phyloP scores from a whole-genome alignment of 1,140 invertebrate species.

The Nasonia giraulti region DNA sequence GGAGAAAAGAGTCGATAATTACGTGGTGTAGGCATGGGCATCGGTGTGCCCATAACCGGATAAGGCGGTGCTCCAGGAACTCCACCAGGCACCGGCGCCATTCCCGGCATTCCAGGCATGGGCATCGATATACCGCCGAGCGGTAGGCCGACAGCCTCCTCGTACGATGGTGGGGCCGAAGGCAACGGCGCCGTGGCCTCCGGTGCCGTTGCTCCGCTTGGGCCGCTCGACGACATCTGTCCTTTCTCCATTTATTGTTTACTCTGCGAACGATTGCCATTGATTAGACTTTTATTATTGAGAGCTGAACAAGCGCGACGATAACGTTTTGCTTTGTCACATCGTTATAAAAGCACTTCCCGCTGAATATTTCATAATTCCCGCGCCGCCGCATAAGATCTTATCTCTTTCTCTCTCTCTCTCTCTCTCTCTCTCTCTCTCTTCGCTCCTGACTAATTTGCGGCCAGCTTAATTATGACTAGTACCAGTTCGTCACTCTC shows the following conservation, averaged over 20 bases:
- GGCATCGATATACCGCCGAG: constrained; percentile 49
- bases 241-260: constrained; percentile 39
- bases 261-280: not conserved
- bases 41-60: constrained; percentile 53
- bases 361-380: too few relatives aligned
- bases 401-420: not conserved
- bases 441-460: not conserved
- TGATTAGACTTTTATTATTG: not conserved
- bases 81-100: not conserved
- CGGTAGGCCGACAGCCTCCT: constrained; percentile 65
- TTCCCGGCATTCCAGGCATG: not conserved
- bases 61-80: constrained; percentile 55
- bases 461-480: too few relatives aligned
- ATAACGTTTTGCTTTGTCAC: too few relatives aligned
- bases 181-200: constrained; percentile 57
- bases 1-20: constrained; percentile 16
- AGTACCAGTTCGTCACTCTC: too few relatives aligned
- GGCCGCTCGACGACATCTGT: constrained; percentile 9
- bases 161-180: constrained; percentile 67
- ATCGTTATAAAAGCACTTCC: too few relatives aligned
- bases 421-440: too few relatives aligned
- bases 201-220: not conserved
- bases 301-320: too few relatives aligned
- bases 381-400: not conserved
- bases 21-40: constrained; percentile 59